phyloP scores from a whole-genome alignment of 2,888 invertebrate genomes.

The Stenurella melanura region DNA sequence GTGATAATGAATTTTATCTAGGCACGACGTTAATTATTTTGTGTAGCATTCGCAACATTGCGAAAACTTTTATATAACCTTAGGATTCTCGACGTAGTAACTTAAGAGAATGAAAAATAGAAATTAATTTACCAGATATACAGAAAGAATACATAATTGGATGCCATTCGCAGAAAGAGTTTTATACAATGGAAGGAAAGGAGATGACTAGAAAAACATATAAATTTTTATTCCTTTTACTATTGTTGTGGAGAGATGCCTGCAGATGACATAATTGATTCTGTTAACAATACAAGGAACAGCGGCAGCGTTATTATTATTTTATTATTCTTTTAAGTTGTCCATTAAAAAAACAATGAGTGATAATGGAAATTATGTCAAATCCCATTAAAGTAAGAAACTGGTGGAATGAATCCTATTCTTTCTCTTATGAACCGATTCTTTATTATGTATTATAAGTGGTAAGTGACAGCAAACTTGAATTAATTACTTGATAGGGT shows the following conservation, averaged over 20 bases:
- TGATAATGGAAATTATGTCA: slow-evolving; percentile 24
- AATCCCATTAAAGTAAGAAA: not conserved
- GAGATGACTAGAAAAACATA: slow-evolving; percentile 45
- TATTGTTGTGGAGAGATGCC: slow-evolving; percentile 35
- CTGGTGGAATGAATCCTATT: not conserved
- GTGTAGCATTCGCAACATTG: not conserved
- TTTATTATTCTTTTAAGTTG: slow-evolving; percentile 42
- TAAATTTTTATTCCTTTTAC: slow-evolving; percentile 47
- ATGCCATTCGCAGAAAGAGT: slow-evolving; percentile 50
- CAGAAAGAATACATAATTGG: slow-evolving; percentile 47
- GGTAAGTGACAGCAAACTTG: no score
- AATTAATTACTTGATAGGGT: no score
- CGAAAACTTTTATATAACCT: not conserved
- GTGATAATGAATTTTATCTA: no score
- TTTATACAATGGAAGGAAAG: slow-evolving; percentile 30
- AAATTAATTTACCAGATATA: slow-evolving; percentile 47
- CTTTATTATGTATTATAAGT: no score
- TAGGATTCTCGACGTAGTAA: not conserved
- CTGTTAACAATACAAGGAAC: slow-evolving; percentile 47
- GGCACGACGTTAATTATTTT: not conserved
- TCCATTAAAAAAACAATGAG: slow-evolving; percentile 30
- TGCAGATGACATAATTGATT: slow-evolving; percentile 50
- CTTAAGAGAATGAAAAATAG: slow-evolving; percentile 36
- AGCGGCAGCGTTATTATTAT: slow-evolving; percentile 35
- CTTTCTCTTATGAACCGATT: not conserved